Evolutionary conservation across 2,113 vertebrate genomes (phyloP), one percentile per base, ranked within the genome.

Genomic region (Hiodon alosoides): DNA sequence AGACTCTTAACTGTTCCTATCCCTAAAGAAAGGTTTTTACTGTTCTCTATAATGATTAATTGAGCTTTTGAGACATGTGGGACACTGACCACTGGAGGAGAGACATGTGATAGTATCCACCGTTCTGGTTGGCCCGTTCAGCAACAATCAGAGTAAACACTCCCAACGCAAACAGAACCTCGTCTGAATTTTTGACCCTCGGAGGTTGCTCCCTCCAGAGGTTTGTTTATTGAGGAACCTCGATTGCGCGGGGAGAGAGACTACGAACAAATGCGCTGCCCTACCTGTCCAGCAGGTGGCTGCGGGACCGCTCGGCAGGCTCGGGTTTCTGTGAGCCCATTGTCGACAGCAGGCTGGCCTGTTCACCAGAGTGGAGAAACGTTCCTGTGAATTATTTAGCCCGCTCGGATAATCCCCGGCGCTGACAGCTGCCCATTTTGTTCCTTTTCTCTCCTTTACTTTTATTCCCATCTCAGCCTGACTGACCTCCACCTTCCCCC

Each of bases 311-410:
- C 66, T 67, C 11, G n/a, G 11, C 9, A 14, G 50, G 74, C 84
- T 88, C 79, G 4, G 76, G 82, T 89, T 85, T 84, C 86, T 81
- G 11, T 16, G 48, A 48, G 54, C 10, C 16, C 76, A 76, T 82
- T 70, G 82, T 82, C 0, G 77, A 79, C 75, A 81, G 69, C 14
- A 80, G 85, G 83, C 83, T 88, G 79, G 83, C 82, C 80, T 78
- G 82, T 83, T 75, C 84, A 67, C 81, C 77, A 60, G 82, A 68
- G 79, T 58, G 78, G 81, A 88, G 85, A 87, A 87, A 89, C 85
- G 85, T 83, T 76, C 80, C 78, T 13, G 50, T 90, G 74, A 87
- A 88, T 90, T 82, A 88, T 89, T 88, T 75, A 90, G 73, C 66
- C 62, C 55, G 53, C 4, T 65, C 3, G 53, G 51, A 64, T 71